phyloP scores from a whole-genome alignment of 2,888 invertebrate species.

The Anaspis maculata region DNA sequence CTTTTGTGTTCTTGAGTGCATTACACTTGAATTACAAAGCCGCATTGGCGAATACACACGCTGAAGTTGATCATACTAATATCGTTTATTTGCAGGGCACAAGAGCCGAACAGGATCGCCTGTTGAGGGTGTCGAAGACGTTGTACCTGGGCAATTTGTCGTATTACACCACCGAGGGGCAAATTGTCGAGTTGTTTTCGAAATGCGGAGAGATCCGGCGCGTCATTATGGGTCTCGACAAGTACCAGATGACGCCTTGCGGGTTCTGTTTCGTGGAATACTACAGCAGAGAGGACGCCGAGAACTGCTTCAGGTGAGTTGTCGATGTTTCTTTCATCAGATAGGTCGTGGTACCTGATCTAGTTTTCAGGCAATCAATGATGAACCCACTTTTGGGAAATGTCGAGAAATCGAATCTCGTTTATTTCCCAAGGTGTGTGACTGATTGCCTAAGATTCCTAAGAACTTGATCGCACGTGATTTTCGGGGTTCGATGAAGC shows the following conservation, averaged over 20 bases:
- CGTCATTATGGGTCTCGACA: slow-evolving; percentile 96
- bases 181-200: slow-evolving; percentile 93
- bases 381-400: too few relatives aligned
- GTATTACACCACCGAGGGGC: slow-evolving; percentile 97
- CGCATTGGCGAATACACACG: neutral
- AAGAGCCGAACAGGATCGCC: slow-evolving; percentile 75
- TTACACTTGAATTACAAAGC: neutral
- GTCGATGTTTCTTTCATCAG: neutral
- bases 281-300: slow-evolving; percentile 65
- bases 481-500: too few relatives aligned
- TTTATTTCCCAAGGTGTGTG: too few relatives aligned
- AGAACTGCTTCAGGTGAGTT: slow-evolving; percentile 65
- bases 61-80: too few relatives aligned
- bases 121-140: slow-evolving; percentile 68
- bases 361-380: too few relatives aligned
- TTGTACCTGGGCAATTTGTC: slow-evolving; percentile 96
- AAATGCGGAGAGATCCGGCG: slow-evolving; percentile 91
- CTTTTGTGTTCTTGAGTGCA: too few relatives aligned
- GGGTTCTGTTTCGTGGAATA: slow-evolving; percentile 99
- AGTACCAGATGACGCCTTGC: slow-evolving; percentile 96
- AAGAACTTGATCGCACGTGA: too few relatives aligned
- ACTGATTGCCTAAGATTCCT: too few relatives aligned
- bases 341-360: too few relatives aligned
- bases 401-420: too few relatives aligned
- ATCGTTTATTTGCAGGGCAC: slow-evolving; percentile 59